Conservation (phyloP, 2,888 invertebrate genomes). For the Latrodectus elegans region DNA sequence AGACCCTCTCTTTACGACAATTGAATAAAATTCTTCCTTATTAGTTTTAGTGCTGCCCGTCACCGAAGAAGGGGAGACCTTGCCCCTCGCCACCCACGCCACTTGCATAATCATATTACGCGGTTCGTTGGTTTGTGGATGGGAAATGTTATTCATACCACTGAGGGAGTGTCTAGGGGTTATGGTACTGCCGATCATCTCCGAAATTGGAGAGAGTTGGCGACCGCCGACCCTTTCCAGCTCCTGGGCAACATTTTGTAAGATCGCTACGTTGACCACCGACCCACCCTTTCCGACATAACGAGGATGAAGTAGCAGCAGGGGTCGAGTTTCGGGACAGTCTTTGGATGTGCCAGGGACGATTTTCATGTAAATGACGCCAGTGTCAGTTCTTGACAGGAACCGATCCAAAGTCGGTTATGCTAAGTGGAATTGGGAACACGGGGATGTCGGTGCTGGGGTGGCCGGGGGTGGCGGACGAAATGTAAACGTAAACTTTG, state of each 20-base stretch:
- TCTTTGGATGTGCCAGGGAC: conserved; percentile 31
- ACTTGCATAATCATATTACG: conserved; percentile 67
- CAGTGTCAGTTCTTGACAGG: conserved; percentile 61
- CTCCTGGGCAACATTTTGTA: conserved; percentile 10
- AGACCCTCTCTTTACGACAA: conserved; percentile 47
- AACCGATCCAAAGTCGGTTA: conserved; percentile 50
- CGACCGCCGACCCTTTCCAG: neutral
- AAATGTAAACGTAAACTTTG: conserved; percentile 19
- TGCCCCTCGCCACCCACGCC: conserved; percentile 7
- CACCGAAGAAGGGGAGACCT: conserved; percentile 6
- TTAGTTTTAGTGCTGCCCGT: conserved; percentile 60
- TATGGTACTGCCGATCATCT: conserved; percentile 50
- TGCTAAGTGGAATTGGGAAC: neutral
- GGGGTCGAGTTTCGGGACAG: conserved; percentile 19
- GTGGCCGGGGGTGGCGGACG: neutral
- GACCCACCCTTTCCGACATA: conserved; percentile 52
- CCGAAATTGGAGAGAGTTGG: conserved; percentile 2
- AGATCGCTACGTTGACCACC: conserved; percentile 53
- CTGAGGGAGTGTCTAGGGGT: conserved; percentile 19
- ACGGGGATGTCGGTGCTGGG: too few relatives aligned
- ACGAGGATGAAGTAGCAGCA: conserved; percentile 16
- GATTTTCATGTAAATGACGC: conserved; percentile 65
- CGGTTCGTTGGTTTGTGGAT: conserved; percentile 65
- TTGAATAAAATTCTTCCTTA: conserved; percentile 67
- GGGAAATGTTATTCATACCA: conserved; percentile 58